A percentile compares a stretch with the other conserved stretches of the same genome.
Evolutionary conservation across 30 jellyfish, hydroid and myxozoan species (phyloP).

Genomic region (Hydractinia symbiolongicarpus): DNA sequence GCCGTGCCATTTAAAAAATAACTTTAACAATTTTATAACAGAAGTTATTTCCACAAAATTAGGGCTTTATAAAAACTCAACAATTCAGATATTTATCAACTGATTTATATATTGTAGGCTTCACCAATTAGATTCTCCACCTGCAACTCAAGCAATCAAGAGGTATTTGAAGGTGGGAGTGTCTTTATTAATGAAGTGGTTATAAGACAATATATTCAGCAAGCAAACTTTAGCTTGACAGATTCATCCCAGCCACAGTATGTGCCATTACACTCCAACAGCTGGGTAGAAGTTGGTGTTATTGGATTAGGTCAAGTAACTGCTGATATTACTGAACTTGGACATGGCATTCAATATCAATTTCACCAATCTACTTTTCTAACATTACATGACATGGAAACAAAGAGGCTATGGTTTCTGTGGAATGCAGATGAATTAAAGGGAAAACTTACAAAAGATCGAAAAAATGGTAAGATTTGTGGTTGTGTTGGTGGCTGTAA

Average conservation of each 20-base stretch:
- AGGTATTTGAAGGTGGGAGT: conserved; percentile 63
- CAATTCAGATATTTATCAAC: too few relatives aligned
- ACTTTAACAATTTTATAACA: too few relatives aligned
- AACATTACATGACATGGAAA: conserved; percentile 53
- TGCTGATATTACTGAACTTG: conserved; percentile 46
- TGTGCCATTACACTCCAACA: conserved; percentile 47
- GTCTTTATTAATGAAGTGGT: conserved; percentile 58
- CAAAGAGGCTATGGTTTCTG: conserved; percentile 81
- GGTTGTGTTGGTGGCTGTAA: conserved; percentile 97
- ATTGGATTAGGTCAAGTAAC: conserved; percentile 85
- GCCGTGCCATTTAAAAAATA: too few relatives aligned
- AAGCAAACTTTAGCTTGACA: conserved; percentile 46
- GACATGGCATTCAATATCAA: conserved; percentile 10
- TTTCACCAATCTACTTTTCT: conserved; percentile 60
- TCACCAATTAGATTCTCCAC: conserved; percentile 72
- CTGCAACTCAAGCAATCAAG: conserved; percentile 62
- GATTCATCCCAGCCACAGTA: conserved; percentile 34
- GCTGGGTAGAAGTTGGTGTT: conserved; percentile 93
- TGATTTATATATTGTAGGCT: conserved; percentile 33
- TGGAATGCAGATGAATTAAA: conserved; percentile 63
- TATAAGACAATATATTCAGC: conserved; percentile 72
- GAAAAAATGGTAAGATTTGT: conserved; percentile 59
- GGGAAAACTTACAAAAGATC: conserved; percentile 65
- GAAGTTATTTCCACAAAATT: too few relatives aligned
- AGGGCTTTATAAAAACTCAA: too few relatives aligned